These are phyloP conservation scores for Synanthedon myopaeformis DNA, from an alignment of 2,888 invertebrate genomes.

Conservation along the genomic window DNA sequence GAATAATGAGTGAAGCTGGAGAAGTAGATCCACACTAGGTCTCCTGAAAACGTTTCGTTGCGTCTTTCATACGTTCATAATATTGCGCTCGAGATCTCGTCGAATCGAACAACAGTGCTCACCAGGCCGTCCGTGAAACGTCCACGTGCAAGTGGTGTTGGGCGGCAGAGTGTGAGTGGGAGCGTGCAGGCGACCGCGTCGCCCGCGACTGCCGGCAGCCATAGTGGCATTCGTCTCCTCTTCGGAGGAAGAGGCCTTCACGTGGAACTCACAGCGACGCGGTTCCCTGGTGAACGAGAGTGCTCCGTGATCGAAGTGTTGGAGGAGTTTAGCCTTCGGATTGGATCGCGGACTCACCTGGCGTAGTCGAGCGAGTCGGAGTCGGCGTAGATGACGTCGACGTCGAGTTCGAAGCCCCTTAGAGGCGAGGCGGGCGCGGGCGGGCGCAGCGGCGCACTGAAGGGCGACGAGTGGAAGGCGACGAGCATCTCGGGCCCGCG, in stretches of 20 bases:
- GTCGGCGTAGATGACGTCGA: constrained; percentile 90
- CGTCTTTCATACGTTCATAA: not conserved
- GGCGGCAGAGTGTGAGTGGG: constrained; percentile 88
- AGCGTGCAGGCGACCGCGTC: constrained; percentile 80
- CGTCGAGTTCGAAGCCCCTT: constrained; percentile 83
- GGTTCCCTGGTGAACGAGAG: constrained; percentile 41
- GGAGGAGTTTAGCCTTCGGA: not conserved
- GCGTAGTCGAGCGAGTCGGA: constrained; percentile 89
- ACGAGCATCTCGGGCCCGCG: constrained; percentile 87
- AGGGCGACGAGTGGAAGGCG: constrained; percentile 87
- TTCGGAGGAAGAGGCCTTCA: constrained; percentile 78
- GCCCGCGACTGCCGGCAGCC: constrained; percentile 72
- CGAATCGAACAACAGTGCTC: constrained; percentile 2
- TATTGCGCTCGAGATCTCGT: not conserved
- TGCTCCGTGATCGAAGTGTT: not conserved
- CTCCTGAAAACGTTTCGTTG: constrained; percentile 46
- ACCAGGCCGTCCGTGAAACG: constrained; percentile 81
- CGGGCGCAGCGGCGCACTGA: constrained; percentile 80
- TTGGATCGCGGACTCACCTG: constrained; percentile 29
- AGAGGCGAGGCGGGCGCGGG: constrained; percentile 74
- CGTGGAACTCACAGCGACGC: constrained; percentile 78
- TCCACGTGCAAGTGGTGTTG: constrained; percentile 88
- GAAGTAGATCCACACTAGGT: constrained; percentile 89
- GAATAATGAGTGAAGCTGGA: constrained; percentile 86
- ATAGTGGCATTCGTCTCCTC: constrained; percentile 46